Percentiles rank a stretch among this genome's conserved stretches.
phyloP scores from a whole-genome alignment of 2,797 vertebrate genomes.

The Epinephelus coioides region DNA sequence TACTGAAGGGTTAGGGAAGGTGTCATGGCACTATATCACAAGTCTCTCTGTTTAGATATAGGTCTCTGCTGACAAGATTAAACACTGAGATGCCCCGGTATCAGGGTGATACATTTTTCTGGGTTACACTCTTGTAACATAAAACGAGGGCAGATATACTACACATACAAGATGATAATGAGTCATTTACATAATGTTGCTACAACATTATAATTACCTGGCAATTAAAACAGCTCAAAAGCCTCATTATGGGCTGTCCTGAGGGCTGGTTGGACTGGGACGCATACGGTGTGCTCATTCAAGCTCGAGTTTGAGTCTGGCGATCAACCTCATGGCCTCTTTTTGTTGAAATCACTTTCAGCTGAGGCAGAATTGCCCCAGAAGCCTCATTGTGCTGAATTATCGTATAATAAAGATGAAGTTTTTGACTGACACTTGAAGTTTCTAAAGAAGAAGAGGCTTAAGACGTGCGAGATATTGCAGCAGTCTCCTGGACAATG shows the following conservation, averaged over 20 bases:
- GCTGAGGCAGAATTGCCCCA: constrained; percentile 36
- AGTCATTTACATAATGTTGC: constrained; percentile 82
- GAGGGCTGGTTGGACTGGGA: constrained; percentile 69
- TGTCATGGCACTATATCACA: constrained; percentile 77
- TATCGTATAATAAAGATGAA: constrained; percentile 41
- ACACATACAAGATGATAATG: constrained; percentile 75
- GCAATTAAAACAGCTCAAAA: constrained; percentile 83
- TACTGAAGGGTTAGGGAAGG: constrained; percentile 74
- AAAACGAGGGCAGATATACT: constrained; percentile 73
- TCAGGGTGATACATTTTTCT: constrained; percentile 62
- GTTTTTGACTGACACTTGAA: constrained; percentile 52
- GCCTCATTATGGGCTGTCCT: constrained; percentile 81
- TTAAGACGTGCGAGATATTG: constrained; percentile 23
- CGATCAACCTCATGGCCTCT: constrained; percentile 29
- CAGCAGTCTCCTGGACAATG: constrained; percentile 51
- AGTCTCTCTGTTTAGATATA: constrained; percentile 65
- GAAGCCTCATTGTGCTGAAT: constrained; percentile 60
- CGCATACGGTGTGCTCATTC: constrained; percentile 50
- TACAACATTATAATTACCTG: constrained; percentile 83
- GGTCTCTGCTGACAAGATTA: constrained; percentile 75
- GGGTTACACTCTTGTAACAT: constrained; percentile 66
- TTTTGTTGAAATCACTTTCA: constrained; percentile 33
- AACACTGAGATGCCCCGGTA: constrained; percentile 57
- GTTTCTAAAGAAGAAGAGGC: constrained; percentile 37
- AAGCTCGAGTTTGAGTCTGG: constrained; percentile 52